phyloP scores from a whole-genome alignment of 2,113 vertebrate species.

The Pelecanoides urinatrix region DNA sequence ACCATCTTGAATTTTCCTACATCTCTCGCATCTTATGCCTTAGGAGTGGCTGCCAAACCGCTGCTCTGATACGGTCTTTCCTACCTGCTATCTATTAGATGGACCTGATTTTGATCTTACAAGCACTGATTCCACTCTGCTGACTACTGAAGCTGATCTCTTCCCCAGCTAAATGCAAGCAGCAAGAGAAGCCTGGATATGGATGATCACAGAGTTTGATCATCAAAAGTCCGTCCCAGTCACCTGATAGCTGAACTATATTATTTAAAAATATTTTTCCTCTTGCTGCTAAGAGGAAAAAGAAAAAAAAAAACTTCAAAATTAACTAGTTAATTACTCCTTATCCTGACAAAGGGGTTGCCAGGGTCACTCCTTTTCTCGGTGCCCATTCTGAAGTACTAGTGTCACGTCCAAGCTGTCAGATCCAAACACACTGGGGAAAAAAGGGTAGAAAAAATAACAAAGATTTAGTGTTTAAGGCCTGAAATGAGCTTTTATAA shows the following conservation, averaged over 20 bases:
- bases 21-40: accelerated
- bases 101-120: not conserved
- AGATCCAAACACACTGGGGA: constrained; percentile 68
- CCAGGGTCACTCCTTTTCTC: constrained; percentile 76
- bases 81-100: not conserved
- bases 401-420: constrained; percentile 80
- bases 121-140: not conserved
- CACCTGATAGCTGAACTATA: not conserved
- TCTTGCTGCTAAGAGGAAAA: constrained; percentile 32
- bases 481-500: not conserved
- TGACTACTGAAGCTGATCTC: not conserved
- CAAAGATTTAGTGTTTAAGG: not conserved
- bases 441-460: not conserved
- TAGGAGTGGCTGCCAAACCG: not conserved
- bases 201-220: not conserved
- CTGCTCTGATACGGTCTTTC: not conserved
- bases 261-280: not conserved
- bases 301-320: constrained; percentile 59
- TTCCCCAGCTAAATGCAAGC: not conserved
- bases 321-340: constrained; percentile 64
- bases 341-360: constrained; percentile 66
- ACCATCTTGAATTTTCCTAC: not conserved
- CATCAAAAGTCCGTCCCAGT: not conserved
- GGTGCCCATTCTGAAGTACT: constrained; percentile 74
- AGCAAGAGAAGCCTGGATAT: not conserved